Base-by-base conservation (phyloP, 2,888 invertebrate genomes). In the Eupithecia tripunctaria region DNA sequence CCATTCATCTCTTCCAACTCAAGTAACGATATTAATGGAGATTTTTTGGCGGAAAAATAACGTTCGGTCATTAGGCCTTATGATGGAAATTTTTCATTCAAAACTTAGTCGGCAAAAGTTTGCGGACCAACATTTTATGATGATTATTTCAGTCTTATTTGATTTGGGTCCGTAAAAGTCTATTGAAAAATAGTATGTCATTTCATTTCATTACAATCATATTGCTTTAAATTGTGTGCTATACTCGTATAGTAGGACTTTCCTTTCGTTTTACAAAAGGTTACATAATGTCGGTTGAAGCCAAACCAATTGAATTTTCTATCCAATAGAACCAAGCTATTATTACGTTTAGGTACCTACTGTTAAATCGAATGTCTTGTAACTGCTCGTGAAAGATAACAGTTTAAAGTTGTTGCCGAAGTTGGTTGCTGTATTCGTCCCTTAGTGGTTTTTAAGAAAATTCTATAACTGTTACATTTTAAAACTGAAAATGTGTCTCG, bases 1-100 rank as follows among this genome's bases (percentile, higher is more conserved):
- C 80, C 84, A 84, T 85, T 85, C 83, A 83, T 87, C 84, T 82
- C 82, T 84, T 84, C 82, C 78, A 76, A 80, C 81, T 83, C 82
- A 83, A 83, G 83, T 81, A 79, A 79, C 79, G 81, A 77, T 83
- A 81, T 84, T 82, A 83, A 80, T 80, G 78, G 78, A 71, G 73
- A 76, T 77, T 79, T 82, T 63, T 82, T 74, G 74, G 76, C 67
- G 69, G 77, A 79, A 82, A 82, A 77, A 78, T 79, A 79, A 79
- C 77, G 77, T 77, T 66, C 68, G 76, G 78, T 78, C 78, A 79
- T 78, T 79, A 79, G 76, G 74, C 73, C 71, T 73, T 71, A 78
- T 73, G 78, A 76, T 74, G 75, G 68, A 70, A 75, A 76, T 73
- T 73, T 78, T 79, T 78, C 77, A 75, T 74, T 60, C 65, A 38